Evolutionary conservation across 2,797 vertebrate species (phyloP).

Genomic region (Danio tinwini): DNA sequence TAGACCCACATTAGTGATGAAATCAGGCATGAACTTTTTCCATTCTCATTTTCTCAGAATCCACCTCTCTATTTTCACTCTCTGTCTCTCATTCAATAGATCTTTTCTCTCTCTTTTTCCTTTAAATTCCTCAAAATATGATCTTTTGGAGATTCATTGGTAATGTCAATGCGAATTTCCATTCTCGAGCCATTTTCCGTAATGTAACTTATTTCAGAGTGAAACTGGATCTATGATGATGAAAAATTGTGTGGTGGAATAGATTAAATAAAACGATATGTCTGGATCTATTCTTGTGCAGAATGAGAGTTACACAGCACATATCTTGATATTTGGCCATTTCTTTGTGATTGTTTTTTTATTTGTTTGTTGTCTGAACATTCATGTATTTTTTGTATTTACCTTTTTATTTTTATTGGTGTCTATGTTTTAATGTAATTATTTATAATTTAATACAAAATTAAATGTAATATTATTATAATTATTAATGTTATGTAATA

Average conservation of each 20-base stretch:
- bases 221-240: neutral
- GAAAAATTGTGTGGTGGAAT: neutral
- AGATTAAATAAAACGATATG: neutral
- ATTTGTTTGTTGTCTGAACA: too few species aligned
- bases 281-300: too few species aligned
- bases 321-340: neutral
- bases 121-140: constrained; percentile 18
- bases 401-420: neutral
- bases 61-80: constrained; percentile 51
- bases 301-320: neutral
- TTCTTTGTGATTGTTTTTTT: too few species aligned
- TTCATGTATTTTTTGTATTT: too few species aligned
- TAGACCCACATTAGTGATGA: constrained; percentile 56
- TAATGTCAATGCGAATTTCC: neutral
- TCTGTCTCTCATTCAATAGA: constrained; percentile 26
- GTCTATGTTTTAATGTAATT: too few species aligned
- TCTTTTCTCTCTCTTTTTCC: constrained; percentile 12
- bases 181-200: neutral
- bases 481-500: too few species aligned
- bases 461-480: too few species aligned
- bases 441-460: too few species aligned
- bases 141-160: neutral
- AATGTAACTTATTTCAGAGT: neutral
- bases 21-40: constrained; percentile 53
- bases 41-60: constrained; percentile 41